Base-by-base conservation (phyloP, 2,113 vertebrate species). In the Indri indri region DNA sequence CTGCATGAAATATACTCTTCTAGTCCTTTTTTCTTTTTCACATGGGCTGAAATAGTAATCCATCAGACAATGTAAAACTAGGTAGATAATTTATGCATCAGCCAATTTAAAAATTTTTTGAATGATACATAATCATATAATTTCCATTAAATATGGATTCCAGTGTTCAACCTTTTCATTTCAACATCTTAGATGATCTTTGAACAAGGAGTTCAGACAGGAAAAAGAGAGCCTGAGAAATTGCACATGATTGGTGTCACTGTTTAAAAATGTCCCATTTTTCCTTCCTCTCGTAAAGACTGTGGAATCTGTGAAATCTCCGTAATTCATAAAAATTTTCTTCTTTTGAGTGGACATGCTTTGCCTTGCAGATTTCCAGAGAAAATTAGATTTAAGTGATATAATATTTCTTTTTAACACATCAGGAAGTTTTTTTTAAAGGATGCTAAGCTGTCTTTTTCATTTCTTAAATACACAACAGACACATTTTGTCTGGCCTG, bases 21-120 rank as follows among this genome's bases (percentile, higher is more conserved):
- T 82, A 61, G 20, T 45, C 5, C 1, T 89, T 50, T 83, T 76
- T 87, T 87, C 61, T 88, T 76, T 54, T 40, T 66, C 57, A 34
- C 18, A 6, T 89, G 14, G 7, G n/a, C 83, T 54, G 22, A 70
- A 92, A 88, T 91, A n/a, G 4, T 74, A 90, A 86, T 89, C 77
- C n/a, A 50, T 66, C 91, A 95, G 11, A 47, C 74, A n/a, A 12
- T 54, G 6, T 73, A 82, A 90, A 97, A 83, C 37, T 50, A 83
- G 92, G 23, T 57, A 61, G 40, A 7, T 84, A 97, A 95, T 18
- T 76, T 92, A 59, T 82, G 27, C 45, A 86, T 93, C 8, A 16
- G 68, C 45, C 34, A 45, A 66, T 95, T 89, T 97, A 50, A 86
- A 97, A 96, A 83, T 91, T 95, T 37, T 93, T 96, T 87, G 76